Evolutionary conservation across 2,888 invertebrate genomes (phyloP).

Genomic region (Odontocolon sp.): DNA sequence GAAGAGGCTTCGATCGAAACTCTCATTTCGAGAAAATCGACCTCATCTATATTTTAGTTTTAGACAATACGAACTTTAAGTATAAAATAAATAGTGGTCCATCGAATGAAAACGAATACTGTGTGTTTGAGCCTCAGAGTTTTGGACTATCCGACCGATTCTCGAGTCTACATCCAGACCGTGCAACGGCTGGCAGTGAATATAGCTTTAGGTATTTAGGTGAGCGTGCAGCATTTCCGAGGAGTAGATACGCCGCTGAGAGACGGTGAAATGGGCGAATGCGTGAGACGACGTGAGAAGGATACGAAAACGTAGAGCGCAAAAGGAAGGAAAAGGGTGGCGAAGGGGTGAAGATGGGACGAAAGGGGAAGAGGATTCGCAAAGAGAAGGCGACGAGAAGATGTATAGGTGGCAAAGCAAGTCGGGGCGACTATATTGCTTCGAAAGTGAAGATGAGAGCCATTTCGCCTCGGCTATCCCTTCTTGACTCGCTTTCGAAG

Average conservation of each 20-base stretch:
- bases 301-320: constrained; percentile 26
- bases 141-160: no score
- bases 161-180: no score
- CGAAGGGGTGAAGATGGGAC: constrained; percentile 23
- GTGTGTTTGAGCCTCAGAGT: no score
- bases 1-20: no score
- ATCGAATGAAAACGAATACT: no score
- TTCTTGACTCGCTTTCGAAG: background rate
- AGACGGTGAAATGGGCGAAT: constrained; percentile 21
- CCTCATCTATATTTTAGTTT: no score
- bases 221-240: constrained; percentile 69
- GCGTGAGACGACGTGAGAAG: constrained; percentile 8
- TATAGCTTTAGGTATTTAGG: constrained; percentile 71
- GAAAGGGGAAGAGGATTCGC: constrained; percentile 4
- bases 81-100: no score
- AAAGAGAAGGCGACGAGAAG: constrained; percentile 7
- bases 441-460: constrained; percentile 21
- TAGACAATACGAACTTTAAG: no score
- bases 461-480: constrained; percentile 9
- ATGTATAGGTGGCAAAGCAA: background rate
- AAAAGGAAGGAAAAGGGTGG: constrained; percentile 50
- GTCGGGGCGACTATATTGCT: constrained; percentile 4
- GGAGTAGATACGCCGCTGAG: constrained; percentile 46
- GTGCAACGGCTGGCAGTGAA: constrained; percentile 58
- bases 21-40: no score